phyloP scores from a whole-genome alignment of 64 coral and sea anemone species.

The Exaiptasia diaphana region DNA sequence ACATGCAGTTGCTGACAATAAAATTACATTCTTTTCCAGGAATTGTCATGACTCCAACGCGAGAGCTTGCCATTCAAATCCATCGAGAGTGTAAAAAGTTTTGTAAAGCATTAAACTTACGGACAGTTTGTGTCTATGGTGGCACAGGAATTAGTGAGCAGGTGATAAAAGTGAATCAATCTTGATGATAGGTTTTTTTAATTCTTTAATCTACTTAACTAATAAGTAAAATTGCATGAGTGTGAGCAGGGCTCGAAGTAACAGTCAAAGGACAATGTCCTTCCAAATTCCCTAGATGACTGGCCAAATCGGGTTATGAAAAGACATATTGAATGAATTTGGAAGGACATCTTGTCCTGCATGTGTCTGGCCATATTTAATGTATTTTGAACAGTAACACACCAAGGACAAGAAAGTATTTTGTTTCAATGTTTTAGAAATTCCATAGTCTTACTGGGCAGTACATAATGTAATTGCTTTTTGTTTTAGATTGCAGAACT shows the following conservation, averaged over 20 bases:
- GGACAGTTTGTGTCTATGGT: constrained; percentile 90
- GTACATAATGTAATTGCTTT: not conserved
- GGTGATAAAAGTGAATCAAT: constrained; percentile 17
- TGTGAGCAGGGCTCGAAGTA: no score
- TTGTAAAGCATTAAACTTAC: constrained; percentile 83
- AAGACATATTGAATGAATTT: no score
- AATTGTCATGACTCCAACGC: constrained; percentile 95
- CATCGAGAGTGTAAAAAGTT: constrained; percentile 93
- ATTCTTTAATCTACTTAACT: not conserved
- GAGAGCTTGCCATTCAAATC: constrained; percentile 93
- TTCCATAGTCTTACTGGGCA: not conserved
- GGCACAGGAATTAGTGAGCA: constrained; percentile 99
- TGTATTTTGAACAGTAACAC: no score
- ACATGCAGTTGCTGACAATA: no score
- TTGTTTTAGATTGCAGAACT: constrained; percentile 87
- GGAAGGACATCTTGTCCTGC: no score
- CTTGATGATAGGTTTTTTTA: not conserved
- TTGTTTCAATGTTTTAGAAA: not conserved
- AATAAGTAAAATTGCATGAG: no score
- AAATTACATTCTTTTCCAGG: no score
- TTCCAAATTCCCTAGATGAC: not conserved
- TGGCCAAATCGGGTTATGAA: no score
- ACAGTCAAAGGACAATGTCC: no score
- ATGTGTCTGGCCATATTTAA: no score
- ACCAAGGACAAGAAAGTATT: not conserved